Base-by-base conservation (phyloP, 2,888 invertebrate genomes). In the Eilema caniola region DNA sequence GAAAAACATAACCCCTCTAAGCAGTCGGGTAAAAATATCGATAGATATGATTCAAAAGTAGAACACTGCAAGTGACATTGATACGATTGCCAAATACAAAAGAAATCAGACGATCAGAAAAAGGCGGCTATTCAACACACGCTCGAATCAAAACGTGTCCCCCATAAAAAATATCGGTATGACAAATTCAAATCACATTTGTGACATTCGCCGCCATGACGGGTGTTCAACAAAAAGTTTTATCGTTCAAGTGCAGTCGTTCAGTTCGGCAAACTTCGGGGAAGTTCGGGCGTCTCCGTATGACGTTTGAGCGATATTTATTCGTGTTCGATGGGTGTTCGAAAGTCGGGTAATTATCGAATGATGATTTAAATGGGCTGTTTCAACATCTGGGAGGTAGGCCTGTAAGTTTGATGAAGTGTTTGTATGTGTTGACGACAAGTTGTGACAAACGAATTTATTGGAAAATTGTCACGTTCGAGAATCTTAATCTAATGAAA, bases 141-240 rank as follows among this genome's bases (percentile, higher is more conserved):
- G 74, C 73, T 73, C 69, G 69, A 79, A 80, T 75, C 76, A 74
- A 73, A 72, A 76, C 82, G 79, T 82, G 80, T 68, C 56, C 41
- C 70, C 75, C 77, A 82, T 82, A 82, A 82, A 53, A 81, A 80
- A 82, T 80, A 80, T 77, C 59, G 69, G 67, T 56, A 79, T 82
- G 82, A 80, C 80, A 82, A 82, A 82, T 82, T 82, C 82, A 82
- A 82, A 82, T 82, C 82, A 82, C 80, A 82, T 82, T 82, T 76
- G 77, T 73, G 75, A 80, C 82, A 82, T 82, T 82, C 79, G 69
- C 67, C 67, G 71, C 61, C 64, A 47, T 64, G 57, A 66, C 69
- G 68, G 66, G 61, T 63, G 63, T 75, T 77, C 71, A 66, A 64
- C 73, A 72, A 76, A 82, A 82, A 82, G 57, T 82, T 82, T 80